phyloP scores from a whole-genome alignment of 2,113 vertebrate species.

The Centrocercus urophasianus region DNA sequence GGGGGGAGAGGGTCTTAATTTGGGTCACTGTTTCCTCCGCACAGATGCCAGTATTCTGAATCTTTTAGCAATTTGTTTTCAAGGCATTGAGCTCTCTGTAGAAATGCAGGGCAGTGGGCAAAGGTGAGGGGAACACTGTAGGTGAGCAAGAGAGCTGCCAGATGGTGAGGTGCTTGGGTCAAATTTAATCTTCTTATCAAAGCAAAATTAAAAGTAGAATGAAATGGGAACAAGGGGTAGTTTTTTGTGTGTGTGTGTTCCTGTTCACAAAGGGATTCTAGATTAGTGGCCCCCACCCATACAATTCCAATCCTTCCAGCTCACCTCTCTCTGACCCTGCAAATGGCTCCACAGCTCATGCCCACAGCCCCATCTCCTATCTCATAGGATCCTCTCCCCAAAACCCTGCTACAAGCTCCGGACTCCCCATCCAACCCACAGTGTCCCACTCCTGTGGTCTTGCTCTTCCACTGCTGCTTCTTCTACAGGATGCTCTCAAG shows the following conservation, averaged over 20 bases:
- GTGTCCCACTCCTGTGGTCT: background rate
- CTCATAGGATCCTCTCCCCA: fast-evolving
- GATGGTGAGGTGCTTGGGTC: background rate
- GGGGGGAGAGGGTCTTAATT: background rate
- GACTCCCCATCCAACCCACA: background rate
- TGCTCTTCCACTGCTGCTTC: background rate
- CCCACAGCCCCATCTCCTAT: background rate
- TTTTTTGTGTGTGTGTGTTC: background rate
- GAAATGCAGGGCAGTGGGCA: background rate
- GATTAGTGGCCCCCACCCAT: fast-evolving
- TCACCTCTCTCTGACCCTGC: fast-evolving
- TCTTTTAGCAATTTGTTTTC: background rate
- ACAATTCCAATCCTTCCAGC: background rate
- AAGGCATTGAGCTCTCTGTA: background rate
- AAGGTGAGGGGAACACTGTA: background rate
- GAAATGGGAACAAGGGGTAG: background rate
- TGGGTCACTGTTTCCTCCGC: background rate
- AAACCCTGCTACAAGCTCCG: background rate
- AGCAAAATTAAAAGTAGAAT: background rate
- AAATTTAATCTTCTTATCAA: background rate
- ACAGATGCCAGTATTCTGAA: background rate
- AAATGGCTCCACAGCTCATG: too few species aligned
- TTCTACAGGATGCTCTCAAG: background rate
- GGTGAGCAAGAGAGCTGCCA: background rate
- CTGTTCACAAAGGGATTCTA: background rate